Conservation (phyloP, 2,888 invertebrate species). For the Drosophila atroscutellata region DNA sequence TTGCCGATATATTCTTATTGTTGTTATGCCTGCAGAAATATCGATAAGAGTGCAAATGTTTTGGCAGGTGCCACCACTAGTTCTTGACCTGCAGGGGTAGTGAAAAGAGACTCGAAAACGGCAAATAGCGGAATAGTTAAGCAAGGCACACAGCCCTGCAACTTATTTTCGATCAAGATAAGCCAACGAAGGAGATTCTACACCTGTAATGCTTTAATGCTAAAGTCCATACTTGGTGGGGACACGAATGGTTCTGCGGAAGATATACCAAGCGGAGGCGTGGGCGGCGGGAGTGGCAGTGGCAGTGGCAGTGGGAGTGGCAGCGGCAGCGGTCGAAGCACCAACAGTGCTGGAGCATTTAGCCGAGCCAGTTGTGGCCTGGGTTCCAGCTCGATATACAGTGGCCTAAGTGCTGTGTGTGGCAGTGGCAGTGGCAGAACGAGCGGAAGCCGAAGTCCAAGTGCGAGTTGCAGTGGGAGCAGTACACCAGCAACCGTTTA, state of each 20-base stretch:
- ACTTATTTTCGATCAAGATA: constrained; percentile 59
- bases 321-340: constrained; percentile 29
- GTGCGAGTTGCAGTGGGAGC: constrained; percentile 47
- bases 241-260: constrained; percentile 81
- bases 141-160: constrained; percentile 49
- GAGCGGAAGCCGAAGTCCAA: constrained; percentile 23
- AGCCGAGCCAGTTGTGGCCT: constrained; percentile 57
- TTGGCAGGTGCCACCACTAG: constrained; percentile 23
- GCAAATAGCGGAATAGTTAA: constrained; percentile 6
- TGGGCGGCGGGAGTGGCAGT: constrained; percentile 58
- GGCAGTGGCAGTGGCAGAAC: constrained; percentile 34
- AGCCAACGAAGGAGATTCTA: constrained; percentile 78
- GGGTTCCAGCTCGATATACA: constrained; percentile 65
- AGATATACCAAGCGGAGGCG: constrained; percentile 69
- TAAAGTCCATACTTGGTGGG: constrained; percentile 82
- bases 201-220: constrained; percentile 84
- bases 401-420: constrained; percentile 59
- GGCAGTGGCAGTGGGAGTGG: constrained; percentile 47
- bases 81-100: constrained; percentile 40
- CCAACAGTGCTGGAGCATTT: constrained; percentile 27
- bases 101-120: constrained; percentile 31
- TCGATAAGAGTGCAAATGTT: neutral
- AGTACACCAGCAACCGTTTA: constrained; percentile 60
- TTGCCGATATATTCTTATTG: neutral
- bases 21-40: neutral